phyloP scores from a whole-genome alignment of 53 echinoderm and acorn worm species.

The Luidia sarsii region DNA sequence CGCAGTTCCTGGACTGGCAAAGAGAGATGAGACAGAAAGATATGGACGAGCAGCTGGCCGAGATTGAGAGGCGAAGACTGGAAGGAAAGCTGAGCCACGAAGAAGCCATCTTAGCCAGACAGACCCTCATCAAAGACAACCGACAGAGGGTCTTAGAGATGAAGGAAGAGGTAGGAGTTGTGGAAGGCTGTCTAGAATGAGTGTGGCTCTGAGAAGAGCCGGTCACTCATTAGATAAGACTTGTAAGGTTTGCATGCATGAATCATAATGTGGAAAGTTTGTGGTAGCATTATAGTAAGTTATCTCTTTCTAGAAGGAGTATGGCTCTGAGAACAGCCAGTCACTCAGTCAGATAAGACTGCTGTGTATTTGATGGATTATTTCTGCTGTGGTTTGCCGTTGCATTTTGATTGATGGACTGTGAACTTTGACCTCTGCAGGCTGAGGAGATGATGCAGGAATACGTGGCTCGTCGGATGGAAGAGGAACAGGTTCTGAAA shows the following conservation, averaged over 20 bases:
- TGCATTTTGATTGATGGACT: too few relatives aligned
- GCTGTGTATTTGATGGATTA: neutral
- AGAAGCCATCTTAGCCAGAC: conserved; percentile 93
- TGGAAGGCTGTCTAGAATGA: too few relatives aligned
- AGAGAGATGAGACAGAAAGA: conserved; percentile 84
- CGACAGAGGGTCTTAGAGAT: conserved; percentile 86
- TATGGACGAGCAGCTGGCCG: conserved; percentile 83
- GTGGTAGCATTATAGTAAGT: too few relatives aligned
- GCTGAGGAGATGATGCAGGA: conserved; percentile 93
- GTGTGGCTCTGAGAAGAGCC: too few relatives aligned
- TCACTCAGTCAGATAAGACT: neutral
- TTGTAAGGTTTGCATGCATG: too few relatives aligned
- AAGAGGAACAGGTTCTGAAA: conserved; percentile 91
- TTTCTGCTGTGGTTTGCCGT: too few relatives aligned
- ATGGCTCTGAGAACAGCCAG: too few relatives aligned
- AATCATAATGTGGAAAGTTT: too few relatives aligned
- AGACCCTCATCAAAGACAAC: conserved; percentile 92
- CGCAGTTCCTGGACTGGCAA: conserved; percentile 96
- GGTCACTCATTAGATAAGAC: too few relatives aligned
- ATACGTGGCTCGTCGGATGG: conserved; percentile 75
- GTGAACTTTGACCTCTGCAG: conserved; percentile 40
- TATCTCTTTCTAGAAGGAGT: too few relatives aligned
- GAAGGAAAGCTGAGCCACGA: conserved; percentile 98
- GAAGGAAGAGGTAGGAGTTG: conserved; percentile 88
- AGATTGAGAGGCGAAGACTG: conserved; percentile 85